Evolutionary conservation across 2,113 vertebrate genomes (phyloP).

Genomic region (Zapus hudsonius): DNA sequence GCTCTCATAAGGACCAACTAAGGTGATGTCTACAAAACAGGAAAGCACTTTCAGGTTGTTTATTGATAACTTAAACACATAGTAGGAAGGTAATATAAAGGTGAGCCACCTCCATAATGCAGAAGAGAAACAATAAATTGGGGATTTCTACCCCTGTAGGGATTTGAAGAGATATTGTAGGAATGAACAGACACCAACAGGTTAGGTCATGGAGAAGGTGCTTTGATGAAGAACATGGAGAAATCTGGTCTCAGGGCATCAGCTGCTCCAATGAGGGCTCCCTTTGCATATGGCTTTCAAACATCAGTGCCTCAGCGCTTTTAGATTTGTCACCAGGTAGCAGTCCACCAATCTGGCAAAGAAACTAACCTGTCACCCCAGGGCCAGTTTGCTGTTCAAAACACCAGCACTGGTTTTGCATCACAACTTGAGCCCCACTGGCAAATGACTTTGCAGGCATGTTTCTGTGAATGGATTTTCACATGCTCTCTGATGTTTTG

Average conservation of each 20-base stretch:
- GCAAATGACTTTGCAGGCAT: not conserved
- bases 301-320: not conserved
- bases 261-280: not conserved
- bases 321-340: not conserved
- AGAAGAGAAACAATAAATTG: not conserved
- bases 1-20: too few relatives aligned
- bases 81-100: not conserved
- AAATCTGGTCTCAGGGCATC: not conserved
- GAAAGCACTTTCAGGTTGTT: not conserved
- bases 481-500: not conserved
- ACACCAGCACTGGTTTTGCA: not conserved
- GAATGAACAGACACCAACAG: not conserved
- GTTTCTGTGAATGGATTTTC: not conserved
- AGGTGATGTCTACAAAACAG: not conserved
- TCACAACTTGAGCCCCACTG: not conserved
- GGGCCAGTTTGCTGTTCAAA: not conserved
- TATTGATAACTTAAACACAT: not conserved
- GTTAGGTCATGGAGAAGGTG: not conserved
- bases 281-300: not conserved
- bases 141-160: conserved; percentile 1
- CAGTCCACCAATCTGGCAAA: not conserved
- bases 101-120: not conserved
- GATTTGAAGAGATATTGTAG: not conserved
- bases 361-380: not conserved
- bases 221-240: not conserved